Evolutionary conservation across 1,140 invertebrate species (phyloP).

Genomic region (Tetramorium parvispinum): DNA sequence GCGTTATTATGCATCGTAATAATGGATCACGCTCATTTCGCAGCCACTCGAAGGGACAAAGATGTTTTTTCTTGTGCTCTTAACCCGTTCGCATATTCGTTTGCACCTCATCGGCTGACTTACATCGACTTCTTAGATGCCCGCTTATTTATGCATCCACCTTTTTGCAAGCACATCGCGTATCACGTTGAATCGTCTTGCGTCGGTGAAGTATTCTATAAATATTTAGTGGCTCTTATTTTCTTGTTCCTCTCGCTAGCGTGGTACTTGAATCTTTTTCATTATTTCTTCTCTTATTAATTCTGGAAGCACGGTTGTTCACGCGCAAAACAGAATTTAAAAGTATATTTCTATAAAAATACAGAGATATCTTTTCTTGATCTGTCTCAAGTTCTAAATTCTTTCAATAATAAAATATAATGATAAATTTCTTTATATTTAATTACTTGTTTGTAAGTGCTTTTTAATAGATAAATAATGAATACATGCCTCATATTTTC

Average conservation of each 20-base stretch:
- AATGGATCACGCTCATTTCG: slow-evolving; percentile 29
- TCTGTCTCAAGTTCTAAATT: background rate
- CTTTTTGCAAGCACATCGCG: slow-evolving; percentile 29
- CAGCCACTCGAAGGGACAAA: background rate
- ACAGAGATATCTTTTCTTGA: background rate
- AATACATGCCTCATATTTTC: background rate
- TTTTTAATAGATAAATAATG: background rate
- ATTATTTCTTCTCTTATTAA: slow-evolving; percentile 31
- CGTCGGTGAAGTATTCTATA: slow-evolving; percentile 24
- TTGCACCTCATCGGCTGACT: background rate
- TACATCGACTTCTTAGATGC: slow-evolving; percentile 28
- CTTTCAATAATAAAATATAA: background rate
- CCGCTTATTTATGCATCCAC: slow-evolving; percentile 49
- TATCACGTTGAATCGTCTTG: slow-evolving; percentile 30
- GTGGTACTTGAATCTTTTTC: slow-evolving; percentile 18
- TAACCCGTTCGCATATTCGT: background rate
- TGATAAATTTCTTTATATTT: background rate
- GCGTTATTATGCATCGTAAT: slow-evolving; percentile 30
- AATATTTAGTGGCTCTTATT: slow-evolving; percentile 51
- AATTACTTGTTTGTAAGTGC: background rate
- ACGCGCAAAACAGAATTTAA: slow-evolving; percentile 3
- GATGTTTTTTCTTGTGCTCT: background rate
- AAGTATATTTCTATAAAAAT: slow-evolving; percentile 10
- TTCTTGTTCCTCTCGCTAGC: background rate
- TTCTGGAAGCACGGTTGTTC: background rate